Percentiles rank a stretch among this genome's conserved stretches.
phyloP scores from a whole-genome alignment of 2,797 vertebrate species.

The Myotis myotis region DNA sequence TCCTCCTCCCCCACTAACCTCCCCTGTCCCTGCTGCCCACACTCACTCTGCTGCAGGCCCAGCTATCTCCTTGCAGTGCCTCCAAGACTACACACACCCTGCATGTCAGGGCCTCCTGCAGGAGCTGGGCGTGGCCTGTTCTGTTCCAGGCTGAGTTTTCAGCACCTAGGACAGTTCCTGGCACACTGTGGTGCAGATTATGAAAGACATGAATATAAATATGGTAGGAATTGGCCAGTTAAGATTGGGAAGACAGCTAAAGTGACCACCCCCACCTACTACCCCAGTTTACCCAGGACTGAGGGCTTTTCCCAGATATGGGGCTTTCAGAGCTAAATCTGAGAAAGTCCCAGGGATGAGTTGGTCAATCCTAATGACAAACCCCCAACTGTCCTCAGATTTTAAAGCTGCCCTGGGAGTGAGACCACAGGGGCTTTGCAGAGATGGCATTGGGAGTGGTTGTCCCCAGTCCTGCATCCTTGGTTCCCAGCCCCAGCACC shows the following conservation, averaged over 20 bases:
- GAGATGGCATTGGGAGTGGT: neutral
- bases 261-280: neutral
- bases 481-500: accelerated
- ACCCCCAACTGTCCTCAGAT: no score
- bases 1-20: no score
- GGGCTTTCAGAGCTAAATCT: neutral
- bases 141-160: accelerated
- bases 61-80: neutral
- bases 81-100: neutral
- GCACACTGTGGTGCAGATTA: accelerated
- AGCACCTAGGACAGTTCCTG: neutral
- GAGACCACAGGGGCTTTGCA: accelerated
- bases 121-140: accelerated
- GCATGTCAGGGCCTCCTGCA: accelerated
- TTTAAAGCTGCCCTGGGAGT: no score
- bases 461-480: neutral
- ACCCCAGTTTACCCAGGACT: neutral
- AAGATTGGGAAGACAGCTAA: no score
- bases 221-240: neutral
- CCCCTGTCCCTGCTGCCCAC: no score
- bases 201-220: neutral
- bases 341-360: neutral
- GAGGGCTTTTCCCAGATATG: neutral
- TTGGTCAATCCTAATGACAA: neutral
- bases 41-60: neutral